Evolutionary conservation across 2,113 vertebrate genomes (phyloP), one percentile per base, ranked within the genome.

Genomic region (Pteronura brasiliensis): DNA sequence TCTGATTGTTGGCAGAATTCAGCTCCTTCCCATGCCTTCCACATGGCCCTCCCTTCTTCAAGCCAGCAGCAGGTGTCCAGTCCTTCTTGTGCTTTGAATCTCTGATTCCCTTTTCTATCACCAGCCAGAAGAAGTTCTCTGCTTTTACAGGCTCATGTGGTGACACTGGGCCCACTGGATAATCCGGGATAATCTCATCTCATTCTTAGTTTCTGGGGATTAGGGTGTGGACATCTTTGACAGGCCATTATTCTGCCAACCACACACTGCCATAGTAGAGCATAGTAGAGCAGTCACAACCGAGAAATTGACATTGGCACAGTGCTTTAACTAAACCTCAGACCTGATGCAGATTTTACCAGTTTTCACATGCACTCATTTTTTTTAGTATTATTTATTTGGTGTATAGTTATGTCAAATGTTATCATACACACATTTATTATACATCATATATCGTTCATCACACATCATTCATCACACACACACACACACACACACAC

Each of bases 221-320:
- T n/a, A 63, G 42, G 47, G 61, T 17, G 52, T 59, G 74, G 49
- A 69, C 49, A 29, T 84, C 31, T 76, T 42, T 23, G 80, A 39
- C 21, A 42, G 59, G 44, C 1, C 14, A 10, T 88, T 55, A 90
- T 76, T 90, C 21, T 49, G 12, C 52, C 61, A 4, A 0, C 7
- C 47, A 29, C 0, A 1, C 31, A 12, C 21, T 44, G 55, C 31
- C 25, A 0, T 5, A 14, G 52, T 1, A 9, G 2, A 61, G 67
- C 17, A 34, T 5, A 14, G 52, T 1, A 9, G 2, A 61, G 67
- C 17, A 34, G 39, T 39, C 52, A 17, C 47, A 77, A 49, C 7
- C 4, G 0, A 69, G 47, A 90, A 44, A 67, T 63, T 74, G 65
- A 82, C 27, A 14, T 63, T 61, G 47, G 39, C 83, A 34, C 55